These are phyloP conservation scores for Coecobrya sp. DNA, from an alignment of 2,888 invertebrate species.

Conservation along the genomic window DNA sequence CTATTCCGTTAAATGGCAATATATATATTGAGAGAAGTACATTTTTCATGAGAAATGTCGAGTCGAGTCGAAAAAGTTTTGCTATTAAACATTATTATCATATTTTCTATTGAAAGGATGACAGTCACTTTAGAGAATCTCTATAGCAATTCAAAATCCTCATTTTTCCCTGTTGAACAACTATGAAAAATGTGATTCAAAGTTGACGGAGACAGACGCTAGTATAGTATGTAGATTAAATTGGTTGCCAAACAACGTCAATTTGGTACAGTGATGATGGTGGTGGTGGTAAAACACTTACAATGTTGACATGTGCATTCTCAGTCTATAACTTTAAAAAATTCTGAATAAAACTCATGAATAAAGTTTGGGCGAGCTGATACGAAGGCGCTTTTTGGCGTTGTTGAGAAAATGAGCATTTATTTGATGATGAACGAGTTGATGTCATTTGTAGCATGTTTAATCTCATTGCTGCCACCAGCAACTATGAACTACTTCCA, in stretches of 20 bases:
- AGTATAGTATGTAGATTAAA: conserved; percentile 13
- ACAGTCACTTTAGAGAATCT: background rate
- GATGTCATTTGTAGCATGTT: conserved; percentile 86
- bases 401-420: conserved; percentile 74
- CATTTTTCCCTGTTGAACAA: conserved; percentile 43
- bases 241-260: conserved; percentile 37
- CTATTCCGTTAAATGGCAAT: conserved; percentile 6
- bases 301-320: conserved; percentile 2
- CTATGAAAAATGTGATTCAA: conserved; percentile 66
- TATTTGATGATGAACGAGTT: conserved; percentile 84
- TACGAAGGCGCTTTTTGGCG: background rate
- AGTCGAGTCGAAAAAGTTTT: background rate
- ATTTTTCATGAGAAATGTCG: background rate
- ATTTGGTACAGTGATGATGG: background rate
- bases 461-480: conserved; percentile 78
- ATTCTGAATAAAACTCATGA: background rate
- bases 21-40: background rate
- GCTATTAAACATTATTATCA: conserved; percentile 34
- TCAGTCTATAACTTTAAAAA: background rate
- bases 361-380: background rate
- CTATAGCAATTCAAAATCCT: background rate
- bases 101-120: conserved; percentile 39
- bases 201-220: conserved; percentile 46
- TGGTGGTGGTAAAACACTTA: background rate
- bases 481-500: conserved; percentile 3